Base-by-base conservation (phyloP, 2,888 invertebrate genomes). In the Eudasyphora cyanicolor region DNA sequence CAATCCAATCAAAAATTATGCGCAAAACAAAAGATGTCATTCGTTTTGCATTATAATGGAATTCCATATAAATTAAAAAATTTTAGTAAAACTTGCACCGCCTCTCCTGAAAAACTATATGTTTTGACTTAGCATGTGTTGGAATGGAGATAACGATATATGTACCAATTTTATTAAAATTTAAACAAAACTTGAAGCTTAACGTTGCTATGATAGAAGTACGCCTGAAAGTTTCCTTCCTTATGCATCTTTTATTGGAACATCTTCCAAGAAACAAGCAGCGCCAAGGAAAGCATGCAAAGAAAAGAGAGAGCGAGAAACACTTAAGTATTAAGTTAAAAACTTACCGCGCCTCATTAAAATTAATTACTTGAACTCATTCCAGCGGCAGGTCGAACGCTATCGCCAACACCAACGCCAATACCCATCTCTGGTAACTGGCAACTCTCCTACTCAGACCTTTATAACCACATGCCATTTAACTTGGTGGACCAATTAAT, bases 331-430 rank as follows among this genome's bases (percentile, higher is more conserved):
- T 76, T 76, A 82, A 82, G 67, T 82, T 76, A 82, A 76, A 32
- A 60, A 79, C 73, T 82, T 79, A 67, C 32, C 32, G 79, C 62
- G 75, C 64, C 82, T 82, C 85, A 85, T 85, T 82, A 85, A 85
- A 85, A 82, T 85, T 85, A 85, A 85, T 85, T 85, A 85, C 80
- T 79, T 77, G 38, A 67, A 64, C 81, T 78, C 77, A 57, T 21
- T 64, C 78, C 75, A 62, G 0, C n/a, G 42, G 45, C n/a, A 5
- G 24, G 57, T 57, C 24, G 4, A n/a, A 57, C 27, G 27, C 14
- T 4, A 27, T 14, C 10, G 57, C 57, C 57, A 14, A 57, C 57
- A 10, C 35, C 64, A 64, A 73, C 57, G 19, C 45, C 62, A 69
- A 54, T n/a, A 45, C 19, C 29, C 70, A 42, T 54, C 42, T 42